Evolutionary conservation across 2,797 vertebrate species (phyloP).

Genomic region (Tokudaia tokunoshimensis): DNA sequence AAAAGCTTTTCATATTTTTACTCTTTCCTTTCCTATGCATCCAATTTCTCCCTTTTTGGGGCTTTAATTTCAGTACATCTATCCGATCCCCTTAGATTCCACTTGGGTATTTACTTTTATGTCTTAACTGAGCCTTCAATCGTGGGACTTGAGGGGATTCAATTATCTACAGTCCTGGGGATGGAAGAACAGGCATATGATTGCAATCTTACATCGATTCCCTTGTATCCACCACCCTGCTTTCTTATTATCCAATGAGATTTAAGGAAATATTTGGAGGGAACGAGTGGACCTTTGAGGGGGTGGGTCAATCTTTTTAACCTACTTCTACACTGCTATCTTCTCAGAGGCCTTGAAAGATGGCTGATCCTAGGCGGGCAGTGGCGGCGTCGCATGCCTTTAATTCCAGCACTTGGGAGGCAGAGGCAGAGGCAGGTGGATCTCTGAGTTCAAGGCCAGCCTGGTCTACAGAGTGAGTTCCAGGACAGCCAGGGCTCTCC

Average conservation of each 20-base stretch:
- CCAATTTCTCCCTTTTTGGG: slow-evolving; percentile 5
- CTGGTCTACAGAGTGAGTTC: no score
- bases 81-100: slow-evolving; percentile 39
- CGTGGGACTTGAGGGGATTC: slow-evolving; percentile 27
- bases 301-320: background rate
- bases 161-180: slow-evolving; percentile 4
- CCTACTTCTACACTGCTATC: slow-evolving; percentile 27
- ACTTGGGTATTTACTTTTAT: slow-evolving; percentile 8
- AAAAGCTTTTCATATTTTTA: slow-evolving; percentile 46
- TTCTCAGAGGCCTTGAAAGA: background rate
- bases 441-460: no score
- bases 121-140: slow-evolving; percentile 4
- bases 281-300: slow-evolving; percentile 31
- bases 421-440: no score
- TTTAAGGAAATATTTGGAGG: slow-evolving; percentile 39
- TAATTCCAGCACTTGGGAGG: no score
- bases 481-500: no score
- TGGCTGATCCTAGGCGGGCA: background rate
- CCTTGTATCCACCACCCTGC: background rate
- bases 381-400: no score
- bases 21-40: background rate
- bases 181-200: background rate
- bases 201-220: slow-evolving; percentile 8
- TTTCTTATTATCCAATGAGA: background rate
- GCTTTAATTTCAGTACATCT: slow-evolving; percentile 57